Percentiles rank a stretch among this genome's conserved stretches.
Conservation (phyloP, 2,113 vertebrate species). For the Centropus bengalensis region DNA sequence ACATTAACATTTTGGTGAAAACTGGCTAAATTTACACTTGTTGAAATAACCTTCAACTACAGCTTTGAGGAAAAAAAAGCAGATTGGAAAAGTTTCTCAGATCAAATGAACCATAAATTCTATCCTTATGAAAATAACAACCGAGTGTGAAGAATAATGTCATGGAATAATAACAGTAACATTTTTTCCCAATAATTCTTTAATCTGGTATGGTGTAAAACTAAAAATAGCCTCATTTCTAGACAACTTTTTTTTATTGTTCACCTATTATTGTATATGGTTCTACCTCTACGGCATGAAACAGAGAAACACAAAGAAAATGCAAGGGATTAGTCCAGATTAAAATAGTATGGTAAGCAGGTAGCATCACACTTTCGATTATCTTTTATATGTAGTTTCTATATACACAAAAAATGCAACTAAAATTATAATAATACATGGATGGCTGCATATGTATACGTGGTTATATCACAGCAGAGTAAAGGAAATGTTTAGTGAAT, state of each 20-base stretch:
- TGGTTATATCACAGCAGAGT: not conserved
- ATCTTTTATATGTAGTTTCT: not conserved
- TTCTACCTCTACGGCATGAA: not conserved
- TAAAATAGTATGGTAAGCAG: not conserved
- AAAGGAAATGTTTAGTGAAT: not conserved
- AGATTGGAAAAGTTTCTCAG: not conserved
- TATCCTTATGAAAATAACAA: not conserved
- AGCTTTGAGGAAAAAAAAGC: not conserved
- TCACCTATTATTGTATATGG: not conserved
- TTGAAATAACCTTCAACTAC: not conserved
- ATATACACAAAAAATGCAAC: not conserved
- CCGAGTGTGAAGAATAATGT: not conserved
- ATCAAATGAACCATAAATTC: not conserved
- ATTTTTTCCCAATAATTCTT: not conserved
- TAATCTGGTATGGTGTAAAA: not conserved
- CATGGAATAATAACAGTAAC: not conserved
- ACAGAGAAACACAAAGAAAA: not conserved
- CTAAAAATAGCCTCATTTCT: not conserved
- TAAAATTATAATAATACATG: not conserved
- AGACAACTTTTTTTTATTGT: not conserved
- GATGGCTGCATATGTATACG: not conserved
- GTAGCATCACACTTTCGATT: not conserved
- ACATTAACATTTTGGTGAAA: not conserved
- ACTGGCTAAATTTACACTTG: not conserved
- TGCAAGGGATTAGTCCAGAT: not conserved